A percentile compares a stretch with the other conserved stretches of the same genome.
These are phyloP conservation scores for Dasyornis broadbenti DNA, from an alignment of 2,113 vertebrate species.

Conservation along the genomic window DNA sequence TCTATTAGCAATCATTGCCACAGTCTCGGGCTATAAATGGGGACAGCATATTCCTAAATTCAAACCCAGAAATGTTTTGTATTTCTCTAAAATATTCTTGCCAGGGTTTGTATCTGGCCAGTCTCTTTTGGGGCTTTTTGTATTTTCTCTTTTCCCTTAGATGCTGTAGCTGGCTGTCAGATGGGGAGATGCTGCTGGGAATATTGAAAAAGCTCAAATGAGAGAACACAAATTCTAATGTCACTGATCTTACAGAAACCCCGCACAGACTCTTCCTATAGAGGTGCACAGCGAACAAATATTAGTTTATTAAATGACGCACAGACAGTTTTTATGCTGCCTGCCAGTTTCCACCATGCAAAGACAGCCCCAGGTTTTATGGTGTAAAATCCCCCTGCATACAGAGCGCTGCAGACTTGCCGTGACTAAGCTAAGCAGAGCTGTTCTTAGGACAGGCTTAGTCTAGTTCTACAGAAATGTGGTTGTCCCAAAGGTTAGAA, in stretches of 20 bases:
- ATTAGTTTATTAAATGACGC: not conserved
- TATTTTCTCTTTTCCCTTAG: not conserved
- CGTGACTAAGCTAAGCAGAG: not conserved
- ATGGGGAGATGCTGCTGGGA: not conserved
- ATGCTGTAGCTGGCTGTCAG: not conserved
- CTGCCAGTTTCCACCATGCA: not conserved
- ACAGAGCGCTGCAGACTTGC: not conserved
- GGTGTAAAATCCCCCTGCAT: not conserved
- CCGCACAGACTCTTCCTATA: not conserved
- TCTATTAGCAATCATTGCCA: slow-evolving; percentile 58
- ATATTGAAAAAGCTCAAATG: not conserved
- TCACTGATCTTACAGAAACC: not conserved
- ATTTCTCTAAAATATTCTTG: not conserved
- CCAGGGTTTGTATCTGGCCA: not conserved
- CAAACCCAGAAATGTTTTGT: not conserved
- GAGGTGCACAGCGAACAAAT: not conserved
- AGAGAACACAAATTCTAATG: not conserved
- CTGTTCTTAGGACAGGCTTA: not conserved
- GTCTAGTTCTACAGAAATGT: not conserved
- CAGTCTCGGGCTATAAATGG: not conserved
- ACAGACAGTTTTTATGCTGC: not conserved
- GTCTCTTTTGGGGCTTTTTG: not conserved
- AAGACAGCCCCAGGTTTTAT: not conserved
- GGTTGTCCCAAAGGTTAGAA: not conserved
- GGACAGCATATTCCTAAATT: not conserved